Evolutionary conservation across 53 echinoderm and acorn worm genomes (phyloP).

Genomic region (Apostichopus leukothele): DNA sequence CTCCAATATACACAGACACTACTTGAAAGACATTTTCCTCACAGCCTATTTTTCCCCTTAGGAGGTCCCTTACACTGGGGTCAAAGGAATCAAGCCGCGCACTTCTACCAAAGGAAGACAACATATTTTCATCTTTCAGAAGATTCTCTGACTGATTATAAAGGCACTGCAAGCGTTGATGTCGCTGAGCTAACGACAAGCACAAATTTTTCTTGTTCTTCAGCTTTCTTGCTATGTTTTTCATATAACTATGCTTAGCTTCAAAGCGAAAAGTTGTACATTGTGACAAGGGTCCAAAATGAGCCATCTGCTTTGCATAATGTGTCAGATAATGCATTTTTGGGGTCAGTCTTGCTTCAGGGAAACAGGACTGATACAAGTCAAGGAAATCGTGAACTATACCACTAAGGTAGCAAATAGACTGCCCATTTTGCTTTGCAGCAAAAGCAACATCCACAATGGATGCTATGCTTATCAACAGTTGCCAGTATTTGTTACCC

Average conservation of each 20-base stretch:
- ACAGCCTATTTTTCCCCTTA: background rate
- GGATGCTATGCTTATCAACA: constrained; percentile 1
- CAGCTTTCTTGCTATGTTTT: background rate
- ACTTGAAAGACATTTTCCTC: background rate
- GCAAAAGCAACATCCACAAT: constrained; percentile 14
- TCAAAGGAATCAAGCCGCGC: background rate
- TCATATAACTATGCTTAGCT: constrained; percentile 19
- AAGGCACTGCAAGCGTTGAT: background rate
- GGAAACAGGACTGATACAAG: background rate
- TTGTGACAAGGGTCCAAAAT: background rate
- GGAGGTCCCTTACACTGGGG: background rate
- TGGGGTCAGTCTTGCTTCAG: constrained; percentile 8
- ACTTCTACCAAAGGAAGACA: background rate
- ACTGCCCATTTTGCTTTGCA: constrained; percentile 21
- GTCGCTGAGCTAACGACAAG: background rate
- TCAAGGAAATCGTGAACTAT: constrained; percentile 18
- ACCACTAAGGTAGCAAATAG: background rate
- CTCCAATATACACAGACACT: background rate
- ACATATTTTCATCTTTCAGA: background rate
- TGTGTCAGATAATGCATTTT: constrained; percentile 1
- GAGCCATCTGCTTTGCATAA: too few relatives aligned
- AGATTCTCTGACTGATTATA: constrained; percentile 4
- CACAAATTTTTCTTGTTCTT: constrained; percentile 22
- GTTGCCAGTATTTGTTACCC: constrained; percentile 1
- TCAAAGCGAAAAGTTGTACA: constrained; percentile 14